Evolutionary conservation across 2,113 vertebrate genomes (phyloP).

Genomic region (Nannospalax galili): DNA sequence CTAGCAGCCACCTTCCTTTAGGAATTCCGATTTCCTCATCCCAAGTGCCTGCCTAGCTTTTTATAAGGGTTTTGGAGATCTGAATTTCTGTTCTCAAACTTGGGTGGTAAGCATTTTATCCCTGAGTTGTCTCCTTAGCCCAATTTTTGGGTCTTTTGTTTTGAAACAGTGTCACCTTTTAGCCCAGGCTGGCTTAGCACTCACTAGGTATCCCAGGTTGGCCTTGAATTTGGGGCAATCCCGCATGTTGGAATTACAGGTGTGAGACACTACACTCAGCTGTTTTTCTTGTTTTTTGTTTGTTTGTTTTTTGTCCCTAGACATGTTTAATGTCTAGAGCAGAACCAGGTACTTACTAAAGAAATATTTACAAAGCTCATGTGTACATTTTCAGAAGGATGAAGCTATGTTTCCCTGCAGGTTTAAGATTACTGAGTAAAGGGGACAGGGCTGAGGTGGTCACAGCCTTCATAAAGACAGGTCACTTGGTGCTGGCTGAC

Average conservation of each 20-base stretch:
- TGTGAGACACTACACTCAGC: not conserved
- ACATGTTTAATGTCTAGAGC: not conserved
- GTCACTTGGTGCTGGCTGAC: not conserved
- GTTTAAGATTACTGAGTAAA: not conserved
- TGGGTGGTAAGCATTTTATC: not conserved
- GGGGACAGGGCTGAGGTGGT: not conserved
- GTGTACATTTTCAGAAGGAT: not conserved
- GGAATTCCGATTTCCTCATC: not conserved
- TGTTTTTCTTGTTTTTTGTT: not conserved
- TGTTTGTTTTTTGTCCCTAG: not conserved
- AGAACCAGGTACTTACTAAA: not conserved
- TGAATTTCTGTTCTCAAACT: not conserved
- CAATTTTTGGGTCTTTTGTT: not conserved
- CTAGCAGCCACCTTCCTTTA: too few species aligned
- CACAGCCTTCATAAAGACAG: not conserved
- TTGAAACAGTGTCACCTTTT: not conserved
- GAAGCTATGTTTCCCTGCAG: not conserved
- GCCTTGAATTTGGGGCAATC: not conserved
- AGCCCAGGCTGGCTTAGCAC: not conserved
- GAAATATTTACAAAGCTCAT: not conserved
- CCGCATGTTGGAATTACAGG: not conserved
- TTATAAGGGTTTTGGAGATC: not conserved
- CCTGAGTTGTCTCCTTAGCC: not conserved
- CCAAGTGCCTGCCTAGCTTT: not conserved
- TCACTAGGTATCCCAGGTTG: not conserved